A percentile compares a stretch with the other conserved stretches of the same genome.
Evolutionary conservation across 2,888 invertebrate species (phyloP).

Genomic region (Dilophus febrilis): DNA sequence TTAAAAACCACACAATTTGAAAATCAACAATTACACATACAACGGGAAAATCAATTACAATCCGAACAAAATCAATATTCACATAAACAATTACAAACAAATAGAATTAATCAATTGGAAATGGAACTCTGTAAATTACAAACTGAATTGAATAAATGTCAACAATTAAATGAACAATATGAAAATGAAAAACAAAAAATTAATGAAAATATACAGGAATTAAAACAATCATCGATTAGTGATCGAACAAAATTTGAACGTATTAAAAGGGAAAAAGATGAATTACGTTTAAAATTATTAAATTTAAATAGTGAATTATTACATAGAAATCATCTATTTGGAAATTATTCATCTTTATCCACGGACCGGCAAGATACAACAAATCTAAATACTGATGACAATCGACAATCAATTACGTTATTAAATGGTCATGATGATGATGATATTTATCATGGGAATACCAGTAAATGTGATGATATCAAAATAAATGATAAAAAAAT

Average conservation of each 20-base stretch:
- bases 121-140: background rate
- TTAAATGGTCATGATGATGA: no score
- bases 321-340: background rate
- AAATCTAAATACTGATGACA: no score
- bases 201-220: background rate
- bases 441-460: no score
- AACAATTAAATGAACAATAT: background rate
- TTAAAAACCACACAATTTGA: no score
- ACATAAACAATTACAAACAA: background rate
- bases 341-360: no score
- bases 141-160: background rate
- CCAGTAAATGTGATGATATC: no score
- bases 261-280: background rate
- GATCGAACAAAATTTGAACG: background rate
- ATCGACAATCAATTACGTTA: no score
- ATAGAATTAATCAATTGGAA: background rate
- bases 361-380: no score
- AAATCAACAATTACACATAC: no score
- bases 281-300: background rate
- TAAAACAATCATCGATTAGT: background rate
- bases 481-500: no score
- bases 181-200: background rate
- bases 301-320: background rate
- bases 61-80: no score
- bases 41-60: no score